A percentile compares a stretch with the other conserved stretches of the same genome.
Conservation (phyloP, 2,888 invertebrate genomes). For the Netelia melanura region DNA sequence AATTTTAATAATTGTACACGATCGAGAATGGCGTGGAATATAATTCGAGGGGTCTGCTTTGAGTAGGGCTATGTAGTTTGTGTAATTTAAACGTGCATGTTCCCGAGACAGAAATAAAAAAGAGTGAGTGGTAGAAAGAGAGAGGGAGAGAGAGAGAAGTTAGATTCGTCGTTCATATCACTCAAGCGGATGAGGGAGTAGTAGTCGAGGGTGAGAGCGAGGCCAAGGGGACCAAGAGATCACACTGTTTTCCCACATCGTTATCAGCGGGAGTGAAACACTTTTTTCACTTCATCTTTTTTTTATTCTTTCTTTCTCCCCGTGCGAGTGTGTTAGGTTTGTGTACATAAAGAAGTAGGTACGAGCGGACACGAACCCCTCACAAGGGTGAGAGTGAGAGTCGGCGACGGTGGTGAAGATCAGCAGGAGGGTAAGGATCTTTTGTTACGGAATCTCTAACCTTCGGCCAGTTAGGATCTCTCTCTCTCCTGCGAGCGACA, state of each 20-base stretch:
- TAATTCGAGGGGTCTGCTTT: conserved; percentile 45
- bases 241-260: conserved; percentile 65
- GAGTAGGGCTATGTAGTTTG: conserved; percentile 13
- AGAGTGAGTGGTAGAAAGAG: not conserved
- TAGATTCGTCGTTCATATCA: conserved; percentile 60
- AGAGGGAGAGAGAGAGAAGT: not conserved
- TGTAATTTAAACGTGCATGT: not conserved
- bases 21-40: conserved; percentile 3
- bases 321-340: conserved; percentile 1
- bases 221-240: conserved; percentile 36
- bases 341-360: conserved; percentile 14
- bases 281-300: conserved; percentile 24
- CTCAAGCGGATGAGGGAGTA: conserved; percentile 39
- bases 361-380: conserved; percentile 36
- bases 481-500: conserved; percentile 14
- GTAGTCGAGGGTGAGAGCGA: conserved; percentile 35
- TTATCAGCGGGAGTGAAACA: conserved; percentile 63
- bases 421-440: conserved; percentile 57
- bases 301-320: conserved; percentile 25
- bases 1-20: not conserved
- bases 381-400: conserved; percentile 34
- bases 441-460: conserved; percentile 59
- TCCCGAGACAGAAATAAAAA: not conserved
- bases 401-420: conserved; percentile 52
- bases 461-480: conserved; percentile 40